Conservation (phyloP, 2,113 vertebrate genomes). For the Nibea coibor region DNA sequence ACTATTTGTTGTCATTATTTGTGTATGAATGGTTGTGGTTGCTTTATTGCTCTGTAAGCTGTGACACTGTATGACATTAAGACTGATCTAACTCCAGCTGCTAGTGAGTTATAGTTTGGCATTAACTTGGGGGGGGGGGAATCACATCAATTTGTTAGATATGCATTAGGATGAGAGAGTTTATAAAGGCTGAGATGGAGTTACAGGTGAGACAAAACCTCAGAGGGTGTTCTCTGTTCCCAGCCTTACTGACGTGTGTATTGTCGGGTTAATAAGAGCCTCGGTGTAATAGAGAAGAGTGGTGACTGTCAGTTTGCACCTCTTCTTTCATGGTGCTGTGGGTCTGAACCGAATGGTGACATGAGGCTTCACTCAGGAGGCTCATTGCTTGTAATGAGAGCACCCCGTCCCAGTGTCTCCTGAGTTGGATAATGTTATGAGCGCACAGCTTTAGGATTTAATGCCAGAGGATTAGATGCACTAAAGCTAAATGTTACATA, state of each 20-base stretch:
- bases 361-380: conserved; percentile 68
- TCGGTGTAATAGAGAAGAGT: conserved; percentile 76
- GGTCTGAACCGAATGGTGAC: conserved; percentile 70
- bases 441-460: conserved; percentile 45
- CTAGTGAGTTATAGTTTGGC: not conserved
- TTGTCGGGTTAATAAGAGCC: conserved; percentile 69
- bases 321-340: conserved; percentile 66
- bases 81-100: no score
- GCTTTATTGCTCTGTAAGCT: no score
- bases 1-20: no score
- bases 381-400: conserved; percentile 66
- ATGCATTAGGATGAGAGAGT: conserved; percentile 30
- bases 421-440: conserved; percentile 60
- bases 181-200: conserved; percentile 54
- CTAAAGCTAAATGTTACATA: conserved; percentile 49
- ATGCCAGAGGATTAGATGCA: conserved; percentile 45
- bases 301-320: conserved; percentile 71
- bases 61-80: no score
- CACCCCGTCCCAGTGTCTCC: conserved; percentile 43
- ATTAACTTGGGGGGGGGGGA: not conserved
- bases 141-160: conserved; percentile 10
- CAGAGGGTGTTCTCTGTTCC: conserved; percentile 64
- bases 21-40: no score
- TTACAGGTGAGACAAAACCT: conserved; percentile 76
- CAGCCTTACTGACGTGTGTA: conserved; percentile 54